Base-by-base conservation (phyloP, 1,140 invertebrate species). In the Cataglyphis hispanica region DNA sequence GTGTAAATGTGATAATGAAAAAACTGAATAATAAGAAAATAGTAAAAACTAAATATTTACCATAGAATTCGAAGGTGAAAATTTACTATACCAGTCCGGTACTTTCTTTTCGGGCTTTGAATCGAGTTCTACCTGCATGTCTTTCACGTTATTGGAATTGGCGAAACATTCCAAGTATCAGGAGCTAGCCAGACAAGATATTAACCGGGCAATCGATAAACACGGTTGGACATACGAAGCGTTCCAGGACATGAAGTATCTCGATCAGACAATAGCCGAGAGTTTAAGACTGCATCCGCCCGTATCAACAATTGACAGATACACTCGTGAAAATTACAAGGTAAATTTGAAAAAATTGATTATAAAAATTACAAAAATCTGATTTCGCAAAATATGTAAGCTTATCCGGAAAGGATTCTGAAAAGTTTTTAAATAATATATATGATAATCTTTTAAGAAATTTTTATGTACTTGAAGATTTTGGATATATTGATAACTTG, bases 281-380 rank as follows among this genome's bases (percentile, higher is more conserved):
- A 91, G 94, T 10, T 86, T 97, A 5, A 92, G 96, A 25, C 69
- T 96, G 2, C 96, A 95, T 91, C 96, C 96, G n/a, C 94, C 96
- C 0, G 95, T 96, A 4, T 96, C 96, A 2, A 86, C 96, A 7
- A 93, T 96, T 64, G 95, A 95, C 27, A 91, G 96, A 66, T 90
- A 93, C 19, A 87, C 95, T 0, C 89, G 91, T 4, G 76, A 95
- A 66, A 95, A 94, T 84, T 95, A 94, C 25, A 84, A 91, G 40
- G 91, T 93, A 72, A 19, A 43, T 78, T 22, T 43, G n/a, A n/a
- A 22, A 27, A 61, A 31, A 4, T 16, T 6, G 27, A 69, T 27
- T 2, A 43, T 53, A 6, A 56, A 13, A 10, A 5, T 37, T 31
- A 53, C 31, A 53, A 11, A 76, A 4, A 25, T 60, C 22, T 74